Evolutionary conservation across 2,888 invertebrate genomes (phyloP), one percentile per base, ranked within the genome.

Genomic region (Nasonia oneida): DNA sequence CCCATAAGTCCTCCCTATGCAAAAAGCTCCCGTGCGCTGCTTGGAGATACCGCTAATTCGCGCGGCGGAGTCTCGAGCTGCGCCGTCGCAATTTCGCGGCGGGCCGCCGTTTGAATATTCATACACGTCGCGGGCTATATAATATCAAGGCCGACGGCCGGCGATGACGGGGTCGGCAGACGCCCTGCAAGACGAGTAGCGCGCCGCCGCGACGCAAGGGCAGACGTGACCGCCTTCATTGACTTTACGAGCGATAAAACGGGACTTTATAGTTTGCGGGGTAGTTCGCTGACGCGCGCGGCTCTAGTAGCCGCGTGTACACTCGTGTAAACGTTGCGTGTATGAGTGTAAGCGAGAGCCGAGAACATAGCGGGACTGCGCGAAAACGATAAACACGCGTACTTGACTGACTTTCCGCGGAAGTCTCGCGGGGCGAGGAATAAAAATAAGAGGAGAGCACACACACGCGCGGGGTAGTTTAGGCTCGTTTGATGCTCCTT

Each of bases 241-340:
- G 91, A 89, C 90, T 93, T 93, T 93, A 93, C 91, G 93, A 91
- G 82, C 92, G 89, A 90, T 93, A 91, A 92, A 92, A 90, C 90
- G 90, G 89, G 89, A 89, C 90, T 92, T 92, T 92, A 93, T 90
- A 90, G 92, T 90, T 91, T 89, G 91, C 90, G 87, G 83, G 85
- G 89, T 84, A 86, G 87, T 83, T 88, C 83, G 82, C 83, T 86
- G 50, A 39, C 57, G 76, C 47, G 4, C 70, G 50, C 78, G 64
- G 73, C 79, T 53, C 73, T 42, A 73, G 83, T 81, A 70, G 37
- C 74, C 47, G 29, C 29, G 15, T 57, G 53, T 4, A 23, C 12
- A 57, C 29, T 29, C 29, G 29, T 14, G 29, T 47, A 3, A 8
- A 23, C 23, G 42, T 23, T 39, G 47, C 23, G 23, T 18, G 39